These are phyloP conservation scores for Beroe forskalii DNA, from an alignment of 37 sponge, comb jelly and placozoan species.

Conservation along the genomic window DNA sequence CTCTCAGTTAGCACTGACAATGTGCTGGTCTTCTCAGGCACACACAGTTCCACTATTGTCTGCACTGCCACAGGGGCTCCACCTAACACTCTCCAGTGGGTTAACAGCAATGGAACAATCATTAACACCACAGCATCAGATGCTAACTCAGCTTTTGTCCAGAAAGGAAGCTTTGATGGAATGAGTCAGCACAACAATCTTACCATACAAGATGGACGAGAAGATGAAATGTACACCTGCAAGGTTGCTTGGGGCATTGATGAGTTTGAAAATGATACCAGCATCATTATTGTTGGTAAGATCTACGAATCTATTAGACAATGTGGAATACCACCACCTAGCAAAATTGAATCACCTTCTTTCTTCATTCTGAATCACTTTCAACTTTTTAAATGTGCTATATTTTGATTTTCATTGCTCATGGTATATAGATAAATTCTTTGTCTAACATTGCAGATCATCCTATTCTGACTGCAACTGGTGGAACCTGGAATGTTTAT, in stretches of 20 bases:
- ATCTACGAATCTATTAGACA: too few species aligned
- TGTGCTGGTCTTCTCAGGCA: not conserved
- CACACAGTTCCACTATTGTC: not conserved
- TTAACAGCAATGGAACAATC: not conserved
- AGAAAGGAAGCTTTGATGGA: not conserved
- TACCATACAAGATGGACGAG: not conserved
- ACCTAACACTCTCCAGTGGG: not conserved
- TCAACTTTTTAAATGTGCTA: too few species aligned
- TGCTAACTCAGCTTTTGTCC: not conserved
- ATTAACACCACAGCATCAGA: not conserved
- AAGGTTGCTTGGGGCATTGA: not conserved
- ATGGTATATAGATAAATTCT: too few species aligned
- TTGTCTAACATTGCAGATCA: too few species aligned
- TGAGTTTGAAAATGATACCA: not conserved
- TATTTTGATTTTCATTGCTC: too few species aligned
- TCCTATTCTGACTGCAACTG: not conserved
- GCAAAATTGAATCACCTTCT: too few species aligned
- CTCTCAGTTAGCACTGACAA: not conserved
- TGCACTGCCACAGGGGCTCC: not conserved
- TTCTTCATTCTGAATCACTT: too few species aligned
- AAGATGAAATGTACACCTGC: not conserved
- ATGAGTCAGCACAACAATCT: not conserved
- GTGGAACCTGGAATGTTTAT: not conserved
- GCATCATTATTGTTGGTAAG: not conserved
- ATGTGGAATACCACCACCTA: too few species aligned